These are phyloP conservation scores for Siniperca scherzeri DNA, from an alignment of 2,797 vertebrate species.

Conservation along the genomic window DNA sequence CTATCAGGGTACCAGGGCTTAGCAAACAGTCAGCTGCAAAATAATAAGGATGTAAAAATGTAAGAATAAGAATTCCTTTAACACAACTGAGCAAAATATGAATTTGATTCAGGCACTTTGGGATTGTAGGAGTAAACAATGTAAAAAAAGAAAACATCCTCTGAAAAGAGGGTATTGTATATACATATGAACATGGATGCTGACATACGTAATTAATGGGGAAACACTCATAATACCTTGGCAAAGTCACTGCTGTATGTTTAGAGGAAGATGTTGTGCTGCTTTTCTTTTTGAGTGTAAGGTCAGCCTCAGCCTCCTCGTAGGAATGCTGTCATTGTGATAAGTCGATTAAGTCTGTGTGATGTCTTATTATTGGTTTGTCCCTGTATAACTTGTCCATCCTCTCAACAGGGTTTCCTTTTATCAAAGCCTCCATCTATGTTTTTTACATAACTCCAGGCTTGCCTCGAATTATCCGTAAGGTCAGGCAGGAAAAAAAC, in stretches of 20 bases:
- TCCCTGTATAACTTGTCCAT: conserved; percentile 63
- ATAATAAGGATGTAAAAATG: neutral
- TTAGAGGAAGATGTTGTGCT: conserved; percentile 27
- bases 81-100: neutral
- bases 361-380: conserved; percentile 64
- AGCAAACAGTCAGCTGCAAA: neutral
- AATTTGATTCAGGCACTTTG: neutral
- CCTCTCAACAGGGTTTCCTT: conserved; percentile 62
- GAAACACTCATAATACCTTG: neutral
- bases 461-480: conserved; percentile 45
- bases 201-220: conserved; percentile 19
- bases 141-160: neutral
- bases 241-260: conserved; percentile 5
- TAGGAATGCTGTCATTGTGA: conserved; percentile 56
- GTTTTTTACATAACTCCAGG: conserved; percentile 26
- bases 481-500: conserved; percentile 34
- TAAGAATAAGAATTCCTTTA: neutral
- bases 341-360: conserved; percentile 69
- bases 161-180: neutral
- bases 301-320: conserved; percentile 47
- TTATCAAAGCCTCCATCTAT: conserved; percentile 54
- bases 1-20: neutral
- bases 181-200: conserved; percentile 1
- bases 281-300: conserved; percentile 41
- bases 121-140: neutral